Conservation (phyloP, 2,797 vertebrate species). For the Stomatorhinus walkeri region DNA sequence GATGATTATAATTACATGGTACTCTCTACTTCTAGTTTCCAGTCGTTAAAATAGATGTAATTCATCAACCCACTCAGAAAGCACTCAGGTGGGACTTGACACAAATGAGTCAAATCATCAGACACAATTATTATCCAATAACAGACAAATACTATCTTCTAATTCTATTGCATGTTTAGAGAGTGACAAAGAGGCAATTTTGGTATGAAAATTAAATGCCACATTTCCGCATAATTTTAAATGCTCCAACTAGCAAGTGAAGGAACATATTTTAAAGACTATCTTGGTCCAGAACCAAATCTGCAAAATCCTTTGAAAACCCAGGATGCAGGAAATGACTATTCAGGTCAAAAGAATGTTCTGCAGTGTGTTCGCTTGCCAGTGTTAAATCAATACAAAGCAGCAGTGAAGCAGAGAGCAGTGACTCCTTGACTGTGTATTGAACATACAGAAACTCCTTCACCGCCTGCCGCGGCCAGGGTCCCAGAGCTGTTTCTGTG, state of each 20-base stretch:
- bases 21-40: slow-evolving; percentile 43
- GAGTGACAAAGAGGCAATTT: slow-evolving; percentile 33
- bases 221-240: background rate
- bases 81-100: slow-evolving; percentile 32
- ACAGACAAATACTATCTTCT: slow-evolving; percentile 31
- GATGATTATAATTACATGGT: slow-evolving; percentile 58
- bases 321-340: slow-evolving; percentile 32
- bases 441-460: background rate
- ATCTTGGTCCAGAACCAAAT: background rate
- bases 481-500: background rate
- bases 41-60: slow-evolving; percentile 56
- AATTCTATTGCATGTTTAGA: slow-evolving; percentile 41
- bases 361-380: slow-evolving; percentile 37
- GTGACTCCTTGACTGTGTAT: background rate
- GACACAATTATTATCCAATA: slow-evolving; percentile 61
- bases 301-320: slow-evolving; percentile 31
- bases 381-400: slow-evolving; percentile 49
- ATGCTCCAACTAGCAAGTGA: slow-evolving; percentile 37
- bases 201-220: slow-evolving; percentile 27
- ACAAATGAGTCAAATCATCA: slow-evolving; percentile 48
- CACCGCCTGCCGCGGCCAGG: background rate
- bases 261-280: slow-evolving; percentile 9
- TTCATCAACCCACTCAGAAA: slow-evolving; percentile 51
- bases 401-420: slow-evolving; percentile 21
- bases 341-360: slow-evolving; percentile 39